Conservation (phyloP, 2,888 invertebrate species). For the Acrocyrtus sp. region DNA sequence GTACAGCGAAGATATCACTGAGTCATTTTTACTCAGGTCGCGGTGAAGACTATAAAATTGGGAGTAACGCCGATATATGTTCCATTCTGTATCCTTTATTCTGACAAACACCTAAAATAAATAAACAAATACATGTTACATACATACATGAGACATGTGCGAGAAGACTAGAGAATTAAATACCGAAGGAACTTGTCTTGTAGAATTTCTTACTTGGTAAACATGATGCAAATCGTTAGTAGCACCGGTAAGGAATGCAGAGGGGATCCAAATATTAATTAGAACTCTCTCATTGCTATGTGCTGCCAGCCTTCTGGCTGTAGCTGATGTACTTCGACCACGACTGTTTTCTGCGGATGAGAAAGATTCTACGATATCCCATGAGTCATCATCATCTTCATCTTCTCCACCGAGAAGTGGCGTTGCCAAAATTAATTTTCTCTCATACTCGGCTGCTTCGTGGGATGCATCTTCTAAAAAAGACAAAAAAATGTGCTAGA, state of each 20-base stretch:
- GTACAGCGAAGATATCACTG: constrained; percentile 81
- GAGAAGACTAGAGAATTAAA: no score
- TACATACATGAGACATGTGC: no score
- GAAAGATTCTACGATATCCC: constrained; percentile 66
- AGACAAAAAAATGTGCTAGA: no score
- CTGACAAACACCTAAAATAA: constrained; percentile 78
- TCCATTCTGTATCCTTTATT: constrained; percentile 92
- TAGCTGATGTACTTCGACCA: constrained; percentile 65
- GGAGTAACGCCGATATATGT: constrained; percentile 92
- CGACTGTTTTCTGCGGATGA: constrained; percentile 66
- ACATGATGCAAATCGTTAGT: constrained; percentile 85
- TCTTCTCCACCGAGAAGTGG: constrained; percentile 61
- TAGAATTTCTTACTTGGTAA: constrained; percentile 83
- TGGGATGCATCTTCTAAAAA: constrained; percentile 65
- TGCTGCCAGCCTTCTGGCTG: constrained; percentile 59
- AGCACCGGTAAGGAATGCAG: constrained; percentile 81
- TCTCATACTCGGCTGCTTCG: constrained; percentile 84
- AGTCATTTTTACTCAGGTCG: constrained; percentile 84
- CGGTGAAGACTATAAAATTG: constrained; percentile 90
- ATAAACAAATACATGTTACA: constrained; percentile 17
- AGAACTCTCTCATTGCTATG: constrained; percentile 66
- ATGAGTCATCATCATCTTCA: constrained; percentile 60
- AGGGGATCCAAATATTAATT: constrained; percentile 88
- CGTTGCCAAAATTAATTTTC: constrained; percentile 76
- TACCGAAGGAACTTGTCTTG: no score